Conservation (phyloP, 1,140 invertebrate genomes). For the Laupala kohalensis region DNA sequence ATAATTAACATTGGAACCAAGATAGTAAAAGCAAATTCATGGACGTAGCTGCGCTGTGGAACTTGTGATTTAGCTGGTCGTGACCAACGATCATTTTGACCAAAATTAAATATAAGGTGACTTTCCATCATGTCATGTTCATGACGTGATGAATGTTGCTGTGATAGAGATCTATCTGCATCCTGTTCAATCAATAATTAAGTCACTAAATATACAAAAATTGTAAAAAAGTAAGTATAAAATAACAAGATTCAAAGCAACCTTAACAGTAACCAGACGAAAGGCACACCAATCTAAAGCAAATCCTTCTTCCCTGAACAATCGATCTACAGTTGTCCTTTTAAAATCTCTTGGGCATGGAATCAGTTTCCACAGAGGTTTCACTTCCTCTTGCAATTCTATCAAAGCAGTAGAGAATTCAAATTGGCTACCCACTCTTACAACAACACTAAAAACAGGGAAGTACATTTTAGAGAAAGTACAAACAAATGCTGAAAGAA, state of each 20-base stretch:
- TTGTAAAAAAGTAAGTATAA: not conserved
- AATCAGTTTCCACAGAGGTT: constrained; percentile 56
- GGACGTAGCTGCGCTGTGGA: constrained; percentile 52
- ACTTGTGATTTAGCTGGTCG: constrained; percentile 41
- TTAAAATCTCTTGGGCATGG: constrained; percentile 71
- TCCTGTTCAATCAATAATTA: not conserved
- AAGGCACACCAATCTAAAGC: constrained; percentile 82
- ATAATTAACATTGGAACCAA: constrained; percentile 54
- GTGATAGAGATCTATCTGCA: not conserved
- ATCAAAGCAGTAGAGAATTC: constrained; percentile 60
- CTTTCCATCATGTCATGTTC: not conserved
- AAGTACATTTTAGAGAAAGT: too few species aligned
- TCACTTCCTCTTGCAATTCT: constrained; percentile 66
- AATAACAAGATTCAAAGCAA: too few species aligned
- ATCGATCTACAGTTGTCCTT: constrained; percentile 66
- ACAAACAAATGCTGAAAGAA: too few species aligned
- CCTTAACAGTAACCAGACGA: constrained; percentile 46
- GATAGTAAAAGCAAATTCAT: constrained; percentile 55
- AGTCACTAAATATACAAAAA: not conserved
- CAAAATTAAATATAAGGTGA: not conserved
- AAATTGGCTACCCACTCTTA: constrained; percentile 60
- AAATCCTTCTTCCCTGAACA: constrained; percentile 64
- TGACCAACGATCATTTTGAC: constrained; percentile 29
- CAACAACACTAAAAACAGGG: constrained; percentile 46
- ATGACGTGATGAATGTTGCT: not conserved